Evolutionary conservation across 2,797 vertebrate species (phyloP), one percentile per base, ranked within the genome.

Genomic region (Trematomus bernacchii): DNA sequence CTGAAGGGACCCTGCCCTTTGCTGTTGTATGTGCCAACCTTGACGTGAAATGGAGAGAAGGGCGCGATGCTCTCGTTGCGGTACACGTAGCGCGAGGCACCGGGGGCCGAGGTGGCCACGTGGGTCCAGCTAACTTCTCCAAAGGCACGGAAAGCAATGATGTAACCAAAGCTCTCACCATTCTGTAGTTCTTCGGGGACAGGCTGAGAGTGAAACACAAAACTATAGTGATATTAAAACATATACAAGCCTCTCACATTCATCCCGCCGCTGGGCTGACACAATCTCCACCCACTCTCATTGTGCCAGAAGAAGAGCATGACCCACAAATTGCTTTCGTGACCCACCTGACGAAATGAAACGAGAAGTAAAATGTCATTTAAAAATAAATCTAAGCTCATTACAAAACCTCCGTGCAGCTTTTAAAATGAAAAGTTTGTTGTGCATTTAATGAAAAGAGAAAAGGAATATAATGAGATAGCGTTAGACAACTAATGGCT

Each of bases 1-100:
- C 98, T 98, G 89, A 98, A 99, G 0, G 97, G 97, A 21, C 98
- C 98, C 87, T 98, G 97, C 2, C 98, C 98, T 90, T 97, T 97
- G 87, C 97, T 97, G 92, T 99, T 99, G 86, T 98, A 99, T 42
- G 97, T 97, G 3, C 97, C 98, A 47, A 99, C 98, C 86, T 97
- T 98, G 79, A 98, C 96, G 74, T 98, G 96, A 37, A 98, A 99
- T 0, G 96, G 97, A 0, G 97, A 97, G 82, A 98, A 98, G n/a
- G 97, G 96, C 3, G 94, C 69, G 61, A 99, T 98, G 94, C 96
- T 98, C 86, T 98, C 97, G 42, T 98, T 99, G 85, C 97, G 94
- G 52, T 97, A 98, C 74, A 99, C 96, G 0, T 97, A 98, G 85
- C 95, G 95, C 0, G 97, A 94, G 0, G 95, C 94, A 2, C 97